Base-by-base conservation (phyloP, 2,113 vertebrate genomes). In the Condylura cristata region DNA sequence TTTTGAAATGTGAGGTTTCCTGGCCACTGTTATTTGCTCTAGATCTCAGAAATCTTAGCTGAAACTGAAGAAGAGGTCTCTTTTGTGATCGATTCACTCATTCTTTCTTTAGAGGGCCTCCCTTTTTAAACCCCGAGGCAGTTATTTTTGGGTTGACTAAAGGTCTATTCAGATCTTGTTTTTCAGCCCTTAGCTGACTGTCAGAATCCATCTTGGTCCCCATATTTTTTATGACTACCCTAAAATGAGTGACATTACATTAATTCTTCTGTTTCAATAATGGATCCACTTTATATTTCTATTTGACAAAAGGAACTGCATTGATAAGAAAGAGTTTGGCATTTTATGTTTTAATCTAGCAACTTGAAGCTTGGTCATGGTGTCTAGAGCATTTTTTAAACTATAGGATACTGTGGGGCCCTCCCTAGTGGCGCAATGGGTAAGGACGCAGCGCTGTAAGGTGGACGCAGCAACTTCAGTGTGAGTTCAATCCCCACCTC, bases 311-410 rank as follows among this genome's bases (percentile, higher is more conserved):
- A 44, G 48, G 24, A 68, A 30, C 41, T 32, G 32, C 13, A 88
- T 30, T 26, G 28, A 70, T 3, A 11, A 18, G 26, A 58, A 39
- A 83, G n/a, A 87, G 46, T 13, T 11, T 60, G 68, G 37, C 37
- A 65, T 90, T 66, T 72, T 58, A 39, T 68, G 7, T 72, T 97
- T 89, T 79, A 37, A 90, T 89, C 34, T 56, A 56, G 16, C 48
- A 78, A 32, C 39, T 28, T 83, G 34, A 92, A 95, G 11, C 13
- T 39, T 89, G 65, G 24, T 20, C 13, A 8, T 46, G 39, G 8
- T 60, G 46, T 53, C 34, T 7, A 85, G 48, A 90, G 22, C 32
- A 81, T 63, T 87, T 88, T 66, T 87, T 74, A 86, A 84, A 24
- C 39, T 76, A 4, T 53, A 89, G 65, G 9, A 78, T 22, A 46